Evolutionary conservation across 2,113 vertebrate genomes (phyloP), one percentile per base, ranked within the genome.

Genomic region (Epinephelus cyanopodus): DNA sequence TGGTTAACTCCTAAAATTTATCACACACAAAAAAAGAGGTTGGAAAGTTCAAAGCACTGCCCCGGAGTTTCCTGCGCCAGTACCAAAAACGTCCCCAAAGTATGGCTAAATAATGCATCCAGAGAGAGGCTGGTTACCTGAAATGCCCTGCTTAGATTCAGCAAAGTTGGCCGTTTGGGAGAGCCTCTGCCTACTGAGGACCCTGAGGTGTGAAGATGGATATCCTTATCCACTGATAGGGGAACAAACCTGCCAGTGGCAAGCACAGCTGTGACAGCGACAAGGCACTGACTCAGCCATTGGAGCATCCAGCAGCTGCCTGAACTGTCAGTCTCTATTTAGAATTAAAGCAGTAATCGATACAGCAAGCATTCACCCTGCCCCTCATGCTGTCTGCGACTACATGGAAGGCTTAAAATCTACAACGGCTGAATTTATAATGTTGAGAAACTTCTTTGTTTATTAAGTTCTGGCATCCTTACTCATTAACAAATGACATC

Each of bases 171-270:
- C 85, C 76, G 17, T 79, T 74, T 69, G 83, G 81, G 79, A 75
- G 68, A 79, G 75, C 52, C 23, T 63, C 79, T 72, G 84, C 87
- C 78, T 62, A 25, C 80, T 62, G 85, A 82, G 72, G 79, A 89
- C 82, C 92, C 91, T 65, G 87, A 91, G 85, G 91, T 90, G 90
- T 72, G 77, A 92, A 92, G 93, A 94, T 91, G 85, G 90, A 93
- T 92, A 91, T 92, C 86, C 84, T 88, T 71, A 90, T 87, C 79
- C 87, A 64, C 69, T 85, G 89, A 90, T 90, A 77, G 83, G 69
- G 85, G 90, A 87, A 86, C 91, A 85, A 90, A 87, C 80, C 91
- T 91, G 91, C 87, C 90, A 89, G 69, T 71, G 85, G 90, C 85
- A 72, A 89, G 89, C 78, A 82, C 84, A 81, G 79, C 86, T 80